Evolutionary conservation across 1,140 invertebrate species (phyloP).

Genomic region (Leucophenga varia): DNA sequence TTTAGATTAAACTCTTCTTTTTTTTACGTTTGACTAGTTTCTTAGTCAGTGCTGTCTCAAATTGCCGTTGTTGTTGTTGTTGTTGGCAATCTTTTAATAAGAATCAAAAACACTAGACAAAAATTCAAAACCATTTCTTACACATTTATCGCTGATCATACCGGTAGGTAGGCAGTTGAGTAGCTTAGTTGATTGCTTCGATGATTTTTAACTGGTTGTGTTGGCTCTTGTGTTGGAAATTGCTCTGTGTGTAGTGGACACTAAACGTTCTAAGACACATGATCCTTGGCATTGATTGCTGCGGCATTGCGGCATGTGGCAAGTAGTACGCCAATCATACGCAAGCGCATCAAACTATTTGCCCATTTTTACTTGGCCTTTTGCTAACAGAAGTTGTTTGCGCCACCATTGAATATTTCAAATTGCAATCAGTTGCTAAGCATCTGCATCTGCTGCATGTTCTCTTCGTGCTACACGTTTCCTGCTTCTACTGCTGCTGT

Average conservation of each 20-base stretch:
- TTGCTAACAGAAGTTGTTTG: slow-evolving; percentile 47
- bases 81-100: slow-evolving; percentile 54
- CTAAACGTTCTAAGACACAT: not conserved
- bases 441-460: slow-evolving; percentile 33
- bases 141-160: slow-evolving; percentile 49
- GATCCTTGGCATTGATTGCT: not conserved
- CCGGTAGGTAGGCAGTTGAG: slow-evolving; percentile 38
- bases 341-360: slow-evolving; percentile 5
- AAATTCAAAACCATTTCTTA: slow-evolving; percentile 53
- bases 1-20: too few relatives aligned
- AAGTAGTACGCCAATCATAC: slow-evolving; percentile 42
- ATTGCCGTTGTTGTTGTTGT: too few relatives aligned
- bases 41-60: too few relatives aligned
- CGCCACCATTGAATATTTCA: slow-evolving; percentile 48
- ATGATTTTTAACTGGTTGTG: too few relatives aligned
- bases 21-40: too few relatives aligned
- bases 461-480: slow-evolving; percentile 7
- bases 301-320: not conserved
- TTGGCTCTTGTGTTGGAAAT: too few relatives aligned
- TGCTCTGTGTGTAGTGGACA: not conserved
- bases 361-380: slow-evolving; percentile 7
- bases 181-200: slow-evolving; percentile 2
- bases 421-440: slow-evolving; percentile 53
- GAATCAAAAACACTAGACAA: slow-evolving; percentile 50
- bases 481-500: not conserved